Evolutionary conservation across 2,113 vertebrate genomes (phyloP).

Genomic region (Coregonus clupeaformis): DNA sequence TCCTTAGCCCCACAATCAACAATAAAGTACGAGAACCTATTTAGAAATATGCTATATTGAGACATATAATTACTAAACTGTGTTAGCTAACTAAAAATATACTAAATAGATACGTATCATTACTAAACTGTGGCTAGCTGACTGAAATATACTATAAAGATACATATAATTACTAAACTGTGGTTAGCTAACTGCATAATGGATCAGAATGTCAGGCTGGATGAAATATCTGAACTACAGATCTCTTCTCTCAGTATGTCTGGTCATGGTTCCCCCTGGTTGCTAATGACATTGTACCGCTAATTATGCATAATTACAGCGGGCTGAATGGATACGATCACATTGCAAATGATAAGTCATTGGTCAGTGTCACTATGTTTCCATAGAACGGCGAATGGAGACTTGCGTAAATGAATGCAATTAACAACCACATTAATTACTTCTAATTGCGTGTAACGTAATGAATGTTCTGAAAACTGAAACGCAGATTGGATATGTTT

Average conservation of each 20-base stretch:
- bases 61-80: too few species aligned
- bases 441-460: slow-evolving; percentile 69
- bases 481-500: slow-evolving; percentile 69
- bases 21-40: too few species aligned
- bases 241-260: slow-evolving; percentile 56
- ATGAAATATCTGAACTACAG: slow-evolving; percentile 62
- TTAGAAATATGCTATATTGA: background rate
- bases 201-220: slow-evolving; percentile 45
- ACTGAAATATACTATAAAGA: too few species aligned
- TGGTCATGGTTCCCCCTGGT: slow-evolving; percentile 62
- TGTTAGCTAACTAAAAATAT: too few species aligned
- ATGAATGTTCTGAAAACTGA: slow-evolving; percentile 69
- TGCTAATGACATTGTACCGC: slow-evolving; percentile 72
- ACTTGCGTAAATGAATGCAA: slow-evolving; percentile 77
- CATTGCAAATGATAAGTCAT: slow-evolving; percentile 73
- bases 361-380: slow-evolving; percentile 76
- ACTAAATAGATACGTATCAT: too few species aligned
- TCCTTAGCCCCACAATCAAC: too few species aligned
- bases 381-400: slow-evolving; percentile 66
- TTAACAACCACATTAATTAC: slow-evolving; percentile 76
- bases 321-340: slow-evolving; percentile 69
- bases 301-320: slow-evolving; percentile 75
- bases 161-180: too few species aligned
- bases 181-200: slow-evolving; percentile 23
- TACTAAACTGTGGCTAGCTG: too few species aligned